Evolutionary conservation across 2,888 invertebrate species (phyloP), one percentile per base, ranked within the genome.

Genomic region (Adineta ricciae): DNA sequence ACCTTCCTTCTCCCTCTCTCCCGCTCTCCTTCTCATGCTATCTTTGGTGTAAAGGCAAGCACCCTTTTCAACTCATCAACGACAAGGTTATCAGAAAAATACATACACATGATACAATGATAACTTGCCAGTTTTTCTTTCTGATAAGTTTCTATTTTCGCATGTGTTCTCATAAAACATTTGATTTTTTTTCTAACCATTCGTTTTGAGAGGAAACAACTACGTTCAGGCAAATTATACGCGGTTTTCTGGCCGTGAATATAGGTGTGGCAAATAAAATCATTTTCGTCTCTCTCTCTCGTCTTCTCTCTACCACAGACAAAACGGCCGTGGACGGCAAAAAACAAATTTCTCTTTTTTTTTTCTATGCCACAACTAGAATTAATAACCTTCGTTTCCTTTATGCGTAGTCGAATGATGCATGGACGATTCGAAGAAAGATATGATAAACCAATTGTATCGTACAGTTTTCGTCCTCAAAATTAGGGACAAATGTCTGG

Each of bases 401-500:
- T 9, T 78, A 19, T 32, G 21, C 38, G 78, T n/a, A 38, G 32
- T 41, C 41, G 78, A 78, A 16, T n/a, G 78, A 78, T 78, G 36
- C 64, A 64, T 64, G 64, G 64, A 64, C 32, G 64, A 64, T 64
- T 64, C 64, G 32, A 19, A 64, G 64, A 19, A 27, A 78, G 41
- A 78, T 41, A 78, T 78, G 78, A 78, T 78, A 78, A 78, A 78
- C 78, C 78, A 78, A 78, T 78, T 78, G 78, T 78, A 78, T 78
- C n/a, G 64, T 64, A 19, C 16, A 16, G 32, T 27, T 36, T 11
- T n/a, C 78, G 78, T 41, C 78, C 41, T 78, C n/a, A 41, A 41
- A 41, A n/a, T 78, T 24, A 78, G 78, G n/a, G 78, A 78, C 24
- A 19, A 41, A 78, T 5, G 78, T 41, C n/a, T 41, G 24, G 78